Evolutionary conservation across 2,797 vertebrate genomes (phyloP).

Genomic region (Harpagifer antarcticus): DNA sequence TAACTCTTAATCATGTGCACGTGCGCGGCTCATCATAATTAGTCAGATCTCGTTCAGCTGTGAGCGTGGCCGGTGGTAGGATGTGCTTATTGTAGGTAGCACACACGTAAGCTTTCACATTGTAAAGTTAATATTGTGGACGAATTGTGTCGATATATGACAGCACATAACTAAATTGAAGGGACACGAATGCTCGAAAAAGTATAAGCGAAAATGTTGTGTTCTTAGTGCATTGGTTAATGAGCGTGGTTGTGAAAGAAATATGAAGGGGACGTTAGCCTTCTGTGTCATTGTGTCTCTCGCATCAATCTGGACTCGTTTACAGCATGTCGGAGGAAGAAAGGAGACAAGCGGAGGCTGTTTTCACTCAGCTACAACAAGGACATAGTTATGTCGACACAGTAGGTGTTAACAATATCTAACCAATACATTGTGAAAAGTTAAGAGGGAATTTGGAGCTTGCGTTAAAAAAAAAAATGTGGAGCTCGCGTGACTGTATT

Average conservation of each 20-base stretch:
- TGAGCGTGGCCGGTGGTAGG: background rate
- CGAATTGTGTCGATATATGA: background rate
- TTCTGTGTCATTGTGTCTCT: background rate
- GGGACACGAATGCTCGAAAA: background rate
- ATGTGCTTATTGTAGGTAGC: background rate
- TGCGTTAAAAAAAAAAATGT: too few species aligned
- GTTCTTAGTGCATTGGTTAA: background rate
- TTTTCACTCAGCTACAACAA: slow-evolving; percentile 45
- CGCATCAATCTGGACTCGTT: background rate
- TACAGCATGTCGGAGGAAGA: slow-evolving; percentile 62
- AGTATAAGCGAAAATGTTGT: background rate
- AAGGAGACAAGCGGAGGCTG: slow-evolving; percentile 9
- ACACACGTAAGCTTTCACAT: background rate
- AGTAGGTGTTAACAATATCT: slow-evolving; percentile 60
- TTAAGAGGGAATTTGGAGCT: background rate
- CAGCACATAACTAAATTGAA: background rate
- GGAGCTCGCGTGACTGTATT: background rate
- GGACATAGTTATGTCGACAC: slow-evolving; percentile 52
- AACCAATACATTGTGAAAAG: background rate
- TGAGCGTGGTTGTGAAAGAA: slow-evolving; percentile 29
- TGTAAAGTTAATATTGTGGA: background rate
- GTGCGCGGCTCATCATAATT: slow-evolving; percentile 30
- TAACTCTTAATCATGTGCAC: slow-evolving; percentile 2
- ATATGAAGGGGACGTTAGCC: slow-evolving; percentile 2
- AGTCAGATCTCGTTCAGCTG: slow-evolving; percentile 40